Base-by-base conservation (phyloP, 2,888 invertebrate species). In the Agrotis segetum region DNA sequence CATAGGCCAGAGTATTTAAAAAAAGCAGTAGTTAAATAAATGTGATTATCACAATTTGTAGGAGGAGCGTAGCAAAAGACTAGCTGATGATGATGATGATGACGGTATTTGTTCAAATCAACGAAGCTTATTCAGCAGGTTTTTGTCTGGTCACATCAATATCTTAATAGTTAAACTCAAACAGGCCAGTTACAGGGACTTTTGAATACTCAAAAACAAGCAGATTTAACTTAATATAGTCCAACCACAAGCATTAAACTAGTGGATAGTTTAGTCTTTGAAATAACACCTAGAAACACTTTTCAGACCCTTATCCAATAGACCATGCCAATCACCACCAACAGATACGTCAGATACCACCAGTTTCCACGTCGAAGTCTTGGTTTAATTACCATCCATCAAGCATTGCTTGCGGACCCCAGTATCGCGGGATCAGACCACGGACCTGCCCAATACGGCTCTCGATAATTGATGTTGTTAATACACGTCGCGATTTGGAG, bases 371-470 rank as follows among this genome's bases (percentile, higher is more conserved):
- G 49, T 79, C 85, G 64, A 83, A 82, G 86, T 85, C 87, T 88
- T 85, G 87, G 85, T 90, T 91, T 93, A 92, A 93, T 93, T 93
- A 93, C 87, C 87, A 92, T 92, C 93, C 88, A 93, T 94, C 93
- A 91, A 77, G 49, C 56, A 89, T 86, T 40, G 58, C 61, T 47
- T 3, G 24, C 9, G 61, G 77, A 61, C 81, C 87, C 80, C 71
- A 71, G 80, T 81, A 79, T 81, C 85, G 82, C 88, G 75, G 85
- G 83, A 86, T 88, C 88, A 87, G 81, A 79, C 79, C 79, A 79
- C 81, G 40, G 82, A 81, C 78, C 71, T 53, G 21, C 88, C 86
- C 79, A 88, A 88, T 88, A 88, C 83, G 89, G 89, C 77, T 60
- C 71, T 64, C 64, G 70, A 85, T 88, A 89, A 88, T 89, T 88